Percentiles rank a stretch among this genome's conserved stretches.
These are phyloP conservation scores for Cyrtonyx montezumae DNA, from an alignment of 2,113 vertebrate genomes.

Conservation along the genomic window DNA sequence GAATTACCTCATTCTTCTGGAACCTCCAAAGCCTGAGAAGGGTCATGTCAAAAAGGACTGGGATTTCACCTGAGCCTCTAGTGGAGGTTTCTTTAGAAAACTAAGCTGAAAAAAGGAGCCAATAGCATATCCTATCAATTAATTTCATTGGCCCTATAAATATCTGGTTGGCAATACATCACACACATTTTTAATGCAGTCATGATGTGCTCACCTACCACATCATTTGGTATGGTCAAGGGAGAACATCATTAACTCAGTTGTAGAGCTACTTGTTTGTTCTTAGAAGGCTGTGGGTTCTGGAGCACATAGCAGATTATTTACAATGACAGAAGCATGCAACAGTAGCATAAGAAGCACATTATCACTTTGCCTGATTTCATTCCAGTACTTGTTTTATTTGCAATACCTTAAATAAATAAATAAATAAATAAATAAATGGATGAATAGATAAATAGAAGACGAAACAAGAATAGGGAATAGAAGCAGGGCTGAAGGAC, in stretches of 20 bases:
- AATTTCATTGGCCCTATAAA: accelerated
- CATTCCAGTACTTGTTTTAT: background rate
- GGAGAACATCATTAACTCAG: background rate
- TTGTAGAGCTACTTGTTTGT: background rate
- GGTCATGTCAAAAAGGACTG: background rate
- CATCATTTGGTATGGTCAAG: background rate
- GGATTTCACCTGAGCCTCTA: background rate
- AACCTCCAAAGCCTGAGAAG: background rate
- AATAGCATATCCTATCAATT: accelerated
- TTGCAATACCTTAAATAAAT: background rate
- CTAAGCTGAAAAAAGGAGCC: accelerated
- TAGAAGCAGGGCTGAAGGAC: background rate
- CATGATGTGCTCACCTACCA: accelerated
- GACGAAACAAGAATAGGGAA: background rate
- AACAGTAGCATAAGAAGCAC: background rate
- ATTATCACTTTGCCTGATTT: background rate
- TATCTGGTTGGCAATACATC: accelerated
- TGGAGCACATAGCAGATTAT: background rate
- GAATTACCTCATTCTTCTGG: background rate
- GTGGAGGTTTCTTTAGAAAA: background rate
- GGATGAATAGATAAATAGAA: background rate
- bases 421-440: background rate
- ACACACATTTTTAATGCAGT: accelerated
- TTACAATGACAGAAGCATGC: background rate
- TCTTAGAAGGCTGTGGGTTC: background rate